phyloP scores from a whole-genome alignment of 30 jellyfish, hydroid and myxozoan species.

The Chironex yamaguchii region DNA sequence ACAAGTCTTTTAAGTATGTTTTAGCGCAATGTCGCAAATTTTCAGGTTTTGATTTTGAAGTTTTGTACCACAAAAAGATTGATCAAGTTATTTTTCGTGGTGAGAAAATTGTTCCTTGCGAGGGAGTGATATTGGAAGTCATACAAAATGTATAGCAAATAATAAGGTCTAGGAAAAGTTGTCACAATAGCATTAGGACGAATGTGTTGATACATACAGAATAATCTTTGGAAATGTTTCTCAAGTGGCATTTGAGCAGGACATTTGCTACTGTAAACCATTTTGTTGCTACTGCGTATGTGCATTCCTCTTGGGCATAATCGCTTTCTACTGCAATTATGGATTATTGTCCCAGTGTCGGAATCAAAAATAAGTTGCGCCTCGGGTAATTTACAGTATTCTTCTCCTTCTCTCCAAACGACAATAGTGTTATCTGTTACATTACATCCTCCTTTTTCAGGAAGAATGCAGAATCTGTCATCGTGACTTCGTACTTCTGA shows the following conservation, averaged over 20 bases:
- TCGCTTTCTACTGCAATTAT: constrained; percentile 89
- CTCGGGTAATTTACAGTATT: constrained; percentile 73
- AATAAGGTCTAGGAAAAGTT: too few species aligned
- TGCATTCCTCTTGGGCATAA: constrained; percentile 82
- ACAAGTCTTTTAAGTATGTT: too few species aligned
- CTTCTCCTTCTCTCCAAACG: constrained; percentile 70
- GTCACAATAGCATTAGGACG: too few species aligned
- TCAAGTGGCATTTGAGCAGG: constrained; percentile 24
- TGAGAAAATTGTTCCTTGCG: too few species aligned
- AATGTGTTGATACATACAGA: constrained; percentile 40
- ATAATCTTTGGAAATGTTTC: constrained; percentile 52
- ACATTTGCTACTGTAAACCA: constrained; percentile 59
- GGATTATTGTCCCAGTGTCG: constrained; percentile 79
- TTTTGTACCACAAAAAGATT: too few species aligned
- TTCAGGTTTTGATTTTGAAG: too few species aligned
- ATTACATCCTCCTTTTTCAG: constrained; percentile 83
- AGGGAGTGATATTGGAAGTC: too few species aligned
- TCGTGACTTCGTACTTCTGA: constrained; percentile 53
- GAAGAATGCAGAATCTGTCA: constrained; percentile 73
- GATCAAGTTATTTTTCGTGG: too few species aligned
- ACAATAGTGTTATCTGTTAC: constrained; percentile 65
- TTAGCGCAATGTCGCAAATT: too few species aligned
- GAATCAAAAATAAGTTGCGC: constrained; percentile 80
- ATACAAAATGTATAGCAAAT: too few species aligned
- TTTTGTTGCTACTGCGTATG: background rate